Evolutionary conservation across 2,888 invertebrate species (phyloP), one percentile per base, ranked within the genome.

Genomic region (Dioctria linearis): DNA sequence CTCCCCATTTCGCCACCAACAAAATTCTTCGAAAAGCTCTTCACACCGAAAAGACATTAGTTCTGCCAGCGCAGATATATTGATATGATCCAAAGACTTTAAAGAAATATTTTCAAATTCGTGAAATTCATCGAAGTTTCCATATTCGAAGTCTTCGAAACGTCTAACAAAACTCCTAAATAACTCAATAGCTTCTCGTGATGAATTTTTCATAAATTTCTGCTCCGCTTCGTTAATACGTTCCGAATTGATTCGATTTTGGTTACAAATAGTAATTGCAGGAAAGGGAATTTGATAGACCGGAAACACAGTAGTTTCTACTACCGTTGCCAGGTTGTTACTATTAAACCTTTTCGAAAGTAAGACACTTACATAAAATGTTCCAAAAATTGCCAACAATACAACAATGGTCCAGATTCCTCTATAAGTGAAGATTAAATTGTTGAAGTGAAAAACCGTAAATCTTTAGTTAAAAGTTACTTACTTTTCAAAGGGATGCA

Each of bases 1-100:
- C 13, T 84, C 78, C 25, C 83, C 78, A 66, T 86, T 86, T 0
- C 90, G 86, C 90, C 90, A 91, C 84, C 84, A 85, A 80, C 90
- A 91, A 3, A 83, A 81, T 0, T 83, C 85, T 0, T 83, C 81
- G 5, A 83, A 84, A 1, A 90, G 83, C 37, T 90, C 90, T 40
- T 88, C 85, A 81, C 90, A 90, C 0, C 57, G 59, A n/a, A 85
- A 83, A 0, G 84, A 78, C 63, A 88, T 54, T 63, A 86, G 86
- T 0, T 61, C 0, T 0, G 84, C 85, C 80, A 88, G 65, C 0
- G 83, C 76, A 0, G 83, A 83, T 1, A 89, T 75, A 80, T 88
- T 85, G 2, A 88, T 76, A 40, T 85, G 84, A 43, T 86, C 83
- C 5, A 89, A 75, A 6, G 84, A 80, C 0, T 83, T 80, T 0